Evolutionary conservation across 2,797 vertebrate genomes (phyloP), one percentile per base, ranked within the genome.

Genomic region (Chelonia mydas): DNA sequence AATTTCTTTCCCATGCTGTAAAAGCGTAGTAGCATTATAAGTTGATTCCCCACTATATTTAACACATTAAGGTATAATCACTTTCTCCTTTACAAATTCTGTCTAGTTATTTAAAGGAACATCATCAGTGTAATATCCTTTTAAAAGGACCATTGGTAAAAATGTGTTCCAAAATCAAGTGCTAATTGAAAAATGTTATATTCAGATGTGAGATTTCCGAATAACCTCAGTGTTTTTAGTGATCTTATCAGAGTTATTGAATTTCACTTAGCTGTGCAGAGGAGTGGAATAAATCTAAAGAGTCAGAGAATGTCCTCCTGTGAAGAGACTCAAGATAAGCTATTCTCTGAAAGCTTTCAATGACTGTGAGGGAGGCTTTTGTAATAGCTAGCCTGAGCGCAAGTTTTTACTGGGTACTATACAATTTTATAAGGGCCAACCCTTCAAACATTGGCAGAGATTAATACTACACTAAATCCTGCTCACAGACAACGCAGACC

Each of bases 1-100:
- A 76, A 89, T 91, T 92, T 94, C 53, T 81, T 85, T 50, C 79
- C 2, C 55, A 61, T 54, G 11, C 81, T 53, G 81, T 51, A 81
- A 78, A 83, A 33, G 3, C 5, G 11, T 86, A 82, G 91, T 16
- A 1, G 0, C 41, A 53, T 31, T 88, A n/a, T 77, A 83, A 57
- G 79, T 61, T 74, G 0, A 74, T 78, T 92, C 83, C 5, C 83
- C 12, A 33, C 54, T 54, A 0, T 76, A 57, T 91, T 93, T 92
- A 91, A 80, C 6, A 61, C 1, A n/a, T 86, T 27, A 55, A n/a
- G 33, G 9, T 49, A 89, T 4, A 90, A 80, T 74, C 0, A 78
- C 68, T 82, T 81, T 78, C 3, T 49, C 61, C 81, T 92, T 86
- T 74, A 78, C 3, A 50, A 27, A 80, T 88, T 61, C n/a, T 87